These are phyloP conservation scores for Nannospalax galili DNA, from an alignment of 2,113 vertebrate genomes.

Conservation along the genomic window DNA sequence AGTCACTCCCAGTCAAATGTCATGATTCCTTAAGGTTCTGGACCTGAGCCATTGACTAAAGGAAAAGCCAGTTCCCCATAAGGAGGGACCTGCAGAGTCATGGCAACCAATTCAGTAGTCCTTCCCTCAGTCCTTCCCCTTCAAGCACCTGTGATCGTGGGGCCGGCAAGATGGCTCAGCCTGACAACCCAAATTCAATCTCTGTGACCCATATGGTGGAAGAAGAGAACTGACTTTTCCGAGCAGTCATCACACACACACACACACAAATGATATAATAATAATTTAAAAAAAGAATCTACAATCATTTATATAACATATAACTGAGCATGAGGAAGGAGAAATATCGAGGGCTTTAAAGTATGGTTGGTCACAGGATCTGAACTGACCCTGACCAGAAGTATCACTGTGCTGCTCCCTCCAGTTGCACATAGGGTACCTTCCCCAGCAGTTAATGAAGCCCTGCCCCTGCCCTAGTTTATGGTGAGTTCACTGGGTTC, in stretches of 20 bases:
- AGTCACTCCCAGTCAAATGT: background rate
- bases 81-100: background rate
- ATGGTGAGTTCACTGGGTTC: background rate
- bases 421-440: background rate
- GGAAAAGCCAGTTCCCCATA: too few species aligned
- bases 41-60: background rate
- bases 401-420: background rate
- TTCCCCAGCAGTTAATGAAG: background rate
- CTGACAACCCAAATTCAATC: too few species aligned
- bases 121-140: background rate
- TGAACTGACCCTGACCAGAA: background rate
- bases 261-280: too few species aligned
- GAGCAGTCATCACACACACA: too few species aligned
- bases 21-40: background rate
- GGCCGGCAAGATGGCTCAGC: too few species aligned
- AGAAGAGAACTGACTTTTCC: too few species aligned
- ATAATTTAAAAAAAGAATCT: background rate
- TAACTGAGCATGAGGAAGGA: background rate
- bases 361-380: background rate
- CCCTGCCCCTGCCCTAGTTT: background rate
- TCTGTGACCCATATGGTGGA: too few species aligned
- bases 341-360: background rate
- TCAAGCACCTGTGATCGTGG: too few species aligned
- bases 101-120: background rate
- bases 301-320: background rate